Conservation (phyloP, 2,113 vertebrate genomes). For the Fulica atra region DNA sequence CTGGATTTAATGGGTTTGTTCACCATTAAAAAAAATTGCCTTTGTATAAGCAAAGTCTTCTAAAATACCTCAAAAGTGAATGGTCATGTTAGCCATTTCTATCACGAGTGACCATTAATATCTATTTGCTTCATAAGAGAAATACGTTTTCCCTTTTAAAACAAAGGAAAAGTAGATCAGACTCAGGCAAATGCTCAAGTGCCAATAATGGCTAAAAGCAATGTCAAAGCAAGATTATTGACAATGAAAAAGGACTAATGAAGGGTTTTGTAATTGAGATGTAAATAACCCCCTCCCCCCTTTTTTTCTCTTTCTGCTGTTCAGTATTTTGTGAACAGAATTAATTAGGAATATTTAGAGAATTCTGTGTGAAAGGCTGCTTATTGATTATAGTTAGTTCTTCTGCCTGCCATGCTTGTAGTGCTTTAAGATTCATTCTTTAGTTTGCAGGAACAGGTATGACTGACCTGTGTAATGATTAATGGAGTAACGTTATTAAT, state of each 20-base stretch:
- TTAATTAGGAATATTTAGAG: neutral
- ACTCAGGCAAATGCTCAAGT: neutral
- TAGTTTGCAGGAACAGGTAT: neutral
- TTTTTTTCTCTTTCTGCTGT: neutral
- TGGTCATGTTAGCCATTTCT: accelerated
- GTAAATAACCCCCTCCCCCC: neutral
- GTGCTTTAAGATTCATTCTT: neutral
- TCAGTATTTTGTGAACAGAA: slow-evolving; percentile 4
- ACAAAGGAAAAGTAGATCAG: neutral
- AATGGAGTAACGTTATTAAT: neutral
- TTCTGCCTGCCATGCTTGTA: neutral
- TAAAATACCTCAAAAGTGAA: neutral
- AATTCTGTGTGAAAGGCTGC: neutral
- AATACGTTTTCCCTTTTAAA: neutral
- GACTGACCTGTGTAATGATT: neutral
- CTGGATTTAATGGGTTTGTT: neutral
- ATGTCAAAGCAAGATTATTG: neutral
- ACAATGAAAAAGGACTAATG: neutral
- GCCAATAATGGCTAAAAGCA: neutral
- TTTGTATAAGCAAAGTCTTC: neutral
- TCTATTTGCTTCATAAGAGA: neutral
- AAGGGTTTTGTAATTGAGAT: neutral
- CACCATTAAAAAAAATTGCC: neutral
- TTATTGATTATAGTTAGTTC: neutral
- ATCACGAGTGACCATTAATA: neutral